A percentile compares a stretch with the other conserved stretches of the same genome.
phyloP scores from a whole-genome alignment of 2,113 vertebrate genomes.

The Larimichthys crocea region DNA sequence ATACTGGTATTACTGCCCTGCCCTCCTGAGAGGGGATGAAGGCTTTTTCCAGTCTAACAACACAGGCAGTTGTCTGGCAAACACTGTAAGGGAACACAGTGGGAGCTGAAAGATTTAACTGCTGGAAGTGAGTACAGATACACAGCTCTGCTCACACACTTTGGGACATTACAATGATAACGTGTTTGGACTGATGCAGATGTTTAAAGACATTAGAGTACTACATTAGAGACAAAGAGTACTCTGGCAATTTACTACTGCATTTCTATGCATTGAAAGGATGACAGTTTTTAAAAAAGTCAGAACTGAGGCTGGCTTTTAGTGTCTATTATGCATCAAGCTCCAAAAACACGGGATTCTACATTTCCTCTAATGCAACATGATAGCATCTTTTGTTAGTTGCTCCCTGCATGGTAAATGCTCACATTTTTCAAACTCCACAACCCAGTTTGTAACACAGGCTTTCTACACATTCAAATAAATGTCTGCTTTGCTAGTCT shows the following conservation, averaged over 20 bases:
- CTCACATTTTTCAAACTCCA: not conserved
- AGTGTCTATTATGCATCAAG: not conserved
- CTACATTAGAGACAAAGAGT: not conserved
- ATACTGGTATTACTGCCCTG: conserved; percentile 7
- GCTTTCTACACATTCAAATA: not conserved
- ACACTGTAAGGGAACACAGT: conserved; percentile 23
- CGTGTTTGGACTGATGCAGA: conserved; percentile 28
- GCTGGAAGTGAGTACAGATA: conserved; percentile 29
- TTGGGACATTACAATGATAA: conserved; percentile 34
- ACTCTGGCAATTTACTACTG: conserved; percentile 8
- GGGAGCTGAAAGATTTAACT: conserved; percentile 42
- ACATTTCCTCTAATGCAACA: conserved; percentile 12
- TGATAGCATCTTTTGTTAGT: not conserved
- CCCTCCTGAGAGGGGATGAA: conserved; percentile 27
- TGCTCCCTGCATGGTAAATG: not conserved
- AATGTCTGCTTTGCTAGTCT: not conserved
- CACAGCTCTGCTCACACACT: conserved; percentile 28
- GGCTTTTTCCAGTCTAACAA: conserved; percentile 40
- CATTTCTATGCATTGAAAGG: conserved; percentile 6
- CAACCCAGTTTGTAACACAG: not conserved
- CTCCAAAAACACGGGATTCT: not conserved
- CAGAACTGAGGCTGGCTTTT: not conserved
- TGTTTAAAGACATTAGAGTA: conserved; percentile 3
- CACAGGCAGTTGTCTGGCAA: conserved; percentile 45
- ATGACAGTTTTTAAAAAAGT: conserved; percentile 2